phyloP scores from a whole-genome alignment of 2,888 invertebrate genomes.

The Micropterix aruncella region DNA sequence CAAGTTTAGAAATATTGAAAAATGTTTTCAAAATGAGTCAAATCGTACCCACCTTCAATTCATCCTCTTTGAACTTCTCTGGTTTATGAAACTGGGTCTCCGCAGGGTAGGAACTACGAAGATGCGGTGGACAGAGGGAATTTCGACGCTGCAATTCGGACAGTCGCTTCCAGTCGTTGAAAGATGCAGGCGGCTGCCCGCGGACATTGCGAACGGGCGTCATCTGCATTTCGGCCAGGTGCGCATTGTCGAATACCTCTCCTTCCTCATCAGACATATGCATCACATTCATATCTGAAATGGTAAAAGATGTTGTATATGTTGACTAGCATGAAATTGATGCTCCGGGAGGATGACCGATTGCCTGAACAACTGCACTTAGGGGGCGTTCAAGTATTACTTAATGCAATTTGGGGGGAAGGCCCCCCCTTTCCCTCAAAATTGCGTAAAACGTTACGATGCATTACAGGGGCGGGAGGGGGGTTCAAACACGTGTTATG shows the following conservation, averaged over 20 bases:
- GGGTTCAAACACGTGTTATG: too few relatives aligned
- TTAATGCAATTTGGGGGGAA: too few relatives aligned
- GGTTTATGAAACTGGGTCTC: conserved; percentile 56
- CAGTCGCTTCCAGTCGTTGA: conserved; percentile 24
- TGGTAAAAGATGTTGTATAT: too few relatives aligned
- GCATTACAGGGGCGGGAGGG: too few relatives aligned
- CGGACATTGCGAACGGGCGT: conserved; percentile 28
- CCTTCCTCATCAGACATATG: conserved; percentile 78
- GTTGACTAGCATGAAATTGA: too few relatives aligned
- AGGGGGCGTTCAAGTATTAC: too few relatives aligned
- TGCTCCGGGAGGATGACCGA: too few relatives aligned
- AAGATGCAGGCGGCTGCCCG: conserved; percentile 16
- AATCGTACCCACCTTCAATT: conserved; percentile 41
- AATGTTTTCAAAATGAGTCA: too few relatives aligned
- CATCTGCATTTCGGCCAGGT: conserved; percentile 50
- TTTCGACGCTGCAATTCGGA: conserved; percentile 68
- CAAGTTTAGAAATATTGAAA: too few relatives aligned
- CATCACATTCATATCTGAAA: conserved; percentile 35
- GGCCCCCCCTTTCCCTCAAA: too few relatives aligned
- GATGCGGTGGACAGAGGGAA: conserved; percentile 70
- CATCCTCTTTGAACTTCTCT: conserved; percentile 43
- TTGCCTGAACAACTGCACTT: too few relatives aligned
- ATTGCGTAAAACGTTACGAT: too few relatives aligned
- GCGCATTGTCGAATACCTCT: conserved; percentile 71
- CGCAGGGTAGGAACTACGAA: conserved; percentile 73